Evolutionary conservation across 2,888 invertebrate species (phyloP).

Genomic region (Cephus pulcher): DNA sequence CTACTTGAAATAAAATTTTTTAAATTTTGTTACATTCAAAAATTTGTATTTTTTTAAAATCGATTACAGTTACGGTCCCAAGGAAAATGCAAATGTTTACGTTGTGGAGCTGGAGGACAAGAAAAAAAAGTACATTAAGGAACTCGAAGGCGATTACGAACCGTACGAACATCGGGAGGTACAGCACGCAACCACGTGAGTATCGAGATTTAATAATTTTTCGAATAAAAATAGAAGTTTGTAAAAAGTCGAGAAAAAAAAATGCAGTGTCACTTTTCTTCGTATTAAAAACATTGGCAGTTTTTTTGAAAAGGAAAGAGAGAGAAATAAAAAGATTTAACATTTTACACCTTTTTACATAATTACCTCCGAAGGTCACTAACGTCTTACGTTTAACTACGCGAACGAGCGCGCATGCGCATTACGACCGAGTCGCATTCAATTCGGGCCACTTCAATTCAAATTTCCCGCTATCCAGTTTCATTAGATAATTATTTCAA

Average conservation of each 20-base stretch:
- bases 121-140: slow-evolving; percentile 57
- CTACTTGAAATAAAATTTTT: background rate
- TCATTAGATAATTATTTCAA: background rate
- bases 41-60: background rate
- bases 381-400: background rate
- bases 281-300: background rate
- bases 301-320: too few relatives aligned
- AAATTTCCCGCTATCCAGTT: background rate
- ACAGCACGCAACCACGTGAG: slow-evolving; percentile 81
- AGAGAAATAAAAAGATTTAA: too few relatives aligned
- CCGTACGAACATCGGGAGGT: slow-evolving; percentile 77
- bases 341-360: background rate
- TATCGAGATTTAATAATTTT: slow-evolving; percentile 40
- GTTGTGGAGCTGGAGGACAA: slow-evolving; percentile 69
- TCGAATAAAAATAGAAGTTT: background rate
- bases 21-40: background rate
- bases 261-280: background rate
- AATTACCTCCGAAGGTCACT: background rate
- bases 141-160: slow-evolving; percentile 73
- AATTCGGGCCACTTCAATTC: background rate
- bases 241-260: background rate
- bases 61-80: slow-evolving; percentile 40
- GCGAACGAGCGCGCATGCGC: background rate
- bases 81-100: slow-evolving; percentile 47
- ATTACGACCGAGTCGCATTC: background rate